Conservation (phyloP, 2,797 vertebrate species). For the Oreochromis mossambicus region DNA sequence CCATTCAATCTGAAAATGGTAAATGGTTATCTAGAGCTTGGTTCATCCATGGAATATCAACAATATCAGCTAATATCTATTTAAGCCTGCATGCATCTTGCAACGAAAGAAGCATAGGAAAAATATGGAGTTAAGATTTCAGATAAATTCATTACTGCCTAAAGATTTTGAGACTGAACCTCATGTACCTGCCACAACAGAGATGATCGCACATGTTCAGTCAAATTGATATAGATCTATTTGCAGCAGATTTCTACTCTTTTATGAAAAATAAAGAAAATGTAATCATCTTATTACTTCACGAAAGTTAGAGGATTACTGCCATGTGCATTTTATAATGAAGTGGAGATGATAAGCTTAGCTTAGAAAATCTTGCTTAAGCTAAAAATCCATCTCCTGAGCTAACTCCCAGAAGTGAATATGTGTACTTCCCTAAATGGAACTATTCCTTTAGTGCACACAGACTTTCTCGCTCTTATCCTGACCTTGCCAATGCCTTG, state of each 20-base stretch:
- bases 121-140: neutral
- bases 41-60: neutral
- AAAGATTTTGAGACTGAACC: neutral
- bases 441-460: neutral
- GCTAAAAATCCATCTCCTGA: neutral
- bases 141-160: neutral
- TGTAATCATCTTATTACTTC: neutral
- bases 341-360: neutral
- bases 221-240: neutral
- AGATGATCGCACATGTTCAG: neutral
- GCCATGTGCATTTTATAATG: neutral
- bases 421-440: neutral
- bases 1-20: conserved; percentile 77
- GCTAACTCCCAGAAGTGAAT: neutral
- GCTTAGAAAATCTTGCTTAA: neutral
- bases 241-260: neutral
- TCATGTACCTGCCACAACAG: neutral
- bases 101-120: rapidly evolving
- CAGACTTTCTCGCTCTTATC: neutral
- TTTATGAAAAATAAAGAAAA: neutral
- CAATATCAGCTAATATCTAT: neutral
- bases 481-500: conserved; percentile 82
- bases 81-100: neutral
- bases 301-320: too few species aligned
- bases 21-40: neutral